These are phyloP conservation scores for Synchiropus splendidus DNA, from an alignment of 2,113 vertebrate genomes.

Conservation along the genomic window DNA sequence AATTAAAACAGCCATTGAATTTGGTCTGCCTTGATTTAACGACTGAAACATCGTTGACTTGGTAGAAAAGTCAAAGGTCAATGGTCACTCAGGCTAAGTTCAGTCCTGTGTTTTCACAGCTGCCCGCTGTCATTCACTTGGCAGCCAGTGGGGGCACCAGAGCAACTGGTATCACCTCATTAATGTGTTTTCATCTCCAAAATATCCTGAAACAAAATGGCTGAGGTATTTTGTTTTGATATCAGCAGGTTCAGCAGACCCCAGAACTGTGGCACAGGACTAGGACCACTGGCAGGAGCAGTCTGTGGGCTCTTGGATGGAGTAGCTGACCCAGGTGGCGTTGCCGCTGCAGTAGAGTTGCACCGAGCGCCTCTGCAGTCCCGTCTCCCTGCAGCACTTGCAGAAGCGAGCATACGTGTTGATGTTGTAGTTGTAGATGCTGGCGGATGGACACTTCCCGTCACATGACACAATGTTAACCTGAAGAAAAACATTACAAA, in stretches of 20 bases:
- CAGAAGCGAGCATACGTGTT: conserved; percentile 94
- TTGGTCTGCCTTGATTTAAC: too few species aligned
- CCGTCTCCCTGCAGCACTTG: conserved; percentile 93
- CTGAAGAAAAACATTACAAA: conserved; percentile 46
- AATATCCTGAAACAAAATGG: conserved; percentile 12
- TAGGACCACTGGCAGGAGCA: conserved; percentile 98
- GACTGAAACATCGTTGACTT: too few species aligned
- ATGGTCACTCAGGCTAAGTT: background rate
- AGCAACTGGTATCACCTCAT: background rate
- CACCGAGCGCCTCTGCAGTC: conserved; percentile 82
- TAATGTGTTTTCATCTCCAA: too few species aligned
- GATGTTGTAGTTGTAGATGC: conserved; percentile 99
- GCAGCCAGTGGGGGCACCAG: conserved; percentile 22
- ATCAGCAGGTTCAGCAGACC: too few species aligned
- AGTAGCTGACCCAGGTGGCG: conserved; percentile 89
- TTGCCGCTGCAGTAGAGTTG: conserved; percentile 90
- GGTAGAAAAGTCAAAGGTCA: background rate
- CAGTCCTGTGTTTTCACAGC: conserved; percentile 1
- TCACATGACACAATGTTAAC: conserved; percentile 97
- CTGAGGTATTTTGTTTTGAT: conserved; percentile 5
- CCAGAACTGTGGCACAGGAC: too few species aligned
- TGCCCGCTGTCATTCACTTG: conserved; percentile 12
- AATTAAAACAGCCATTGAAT: too few species aligned
- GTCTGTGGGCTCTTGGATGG: conserved; percentile 92
- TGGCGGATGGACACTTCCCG: conserved; percentile 92